Conservation (phyloP, 2,888 invertebrate genomes). For the Heliconius cydno region DNA sequence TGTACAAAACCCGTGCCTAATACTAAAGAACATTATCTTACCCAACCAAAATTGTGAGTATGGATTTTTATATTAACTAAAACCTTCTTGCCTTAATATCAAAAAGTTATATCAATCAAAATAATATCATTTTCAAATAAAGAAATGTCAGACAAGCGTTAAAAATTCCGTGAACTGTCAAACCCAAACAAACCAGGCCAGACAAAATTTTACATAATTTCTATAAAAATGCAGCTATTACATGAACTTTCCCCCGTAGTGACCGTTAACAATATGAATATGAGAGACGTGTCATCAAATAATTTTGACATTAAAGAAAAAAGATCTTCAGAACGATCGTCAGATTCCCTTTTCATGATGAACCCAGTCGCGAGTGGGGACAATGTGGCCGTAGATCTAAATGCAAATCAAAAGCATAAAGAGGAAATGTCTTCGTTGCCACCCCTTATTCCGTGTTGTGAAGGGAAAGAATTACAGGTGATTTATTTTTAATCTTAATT, state of each 20-base stretch:
- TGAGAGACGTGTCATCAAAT: constrained; percentile 57
- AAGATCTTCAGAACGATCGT: constrained; percentile 68
- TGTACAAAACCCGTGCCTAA: too few species aligned
- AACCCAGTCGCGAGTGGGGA: constrained; percentile 79
- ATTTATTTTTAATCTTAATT: neutral
- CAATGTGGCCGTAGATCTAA: constrained; percentile 68
- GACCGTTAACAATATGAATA: constrained; percentile 58
- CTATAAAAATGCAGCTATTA: constrained; percentile 67
- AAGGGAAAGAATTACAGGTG: constrained; percentile 73
- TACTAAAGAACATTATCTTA: too few species aligned
- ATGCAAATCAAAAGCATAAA: constrained; percentile 67
- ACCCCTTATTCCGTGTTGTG: constrained; percentile 74
- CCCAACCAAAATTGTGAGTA: neutral
- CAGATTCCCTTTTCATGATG: constrained; percentile 68
- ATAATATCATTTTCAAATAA: constrained; percentile 58
- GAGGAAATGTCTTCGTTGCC: constrained; percentile 70
- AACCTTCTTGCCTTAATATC: neutral
- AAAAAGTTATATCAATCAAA: neutral
- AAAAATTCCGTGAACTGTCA: constrained; percentile 66
- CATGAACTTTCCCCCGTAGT: constrained; percentile 63
- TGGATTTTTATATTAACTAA: neutral
- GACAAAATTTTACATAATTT: constrained; percentile 37
- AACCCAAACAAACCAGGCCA: constrained; percentile 47
- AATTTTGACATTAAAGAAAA: constrained; percentile 71
- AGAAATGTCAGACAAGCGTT: constrained; percentile 65